Conservation (phyloP, 2,797 vertebrate species). For the Urocyon cinereoargenteus region DNA sequence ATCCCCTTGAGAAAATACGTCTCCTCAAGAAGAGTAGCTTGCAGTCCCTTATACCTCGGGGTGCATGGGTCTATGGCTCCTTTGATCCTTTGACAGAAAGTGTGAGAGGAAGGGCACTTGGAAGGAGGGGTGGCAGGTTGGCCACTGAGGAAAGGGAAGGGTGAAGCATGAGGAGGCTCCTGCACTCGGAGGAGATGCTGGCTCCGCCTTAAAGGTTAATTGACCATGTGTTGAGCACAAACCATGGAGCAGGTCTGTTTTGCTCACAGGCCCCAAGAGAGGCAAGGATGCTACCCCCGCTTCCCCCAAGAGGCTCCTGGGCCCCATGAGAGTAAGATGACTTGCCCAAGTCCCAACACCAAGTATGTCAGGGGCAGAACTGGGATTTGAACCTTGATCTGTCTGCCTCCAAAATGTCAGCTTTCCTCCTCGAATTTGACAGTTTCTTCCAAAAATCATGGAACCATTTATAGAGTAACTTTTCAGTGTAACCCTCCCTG, state of each 20-base stretch:
- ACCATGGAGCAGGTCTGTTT: rapidly evolving
- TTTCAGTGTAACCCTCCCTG: neutral
- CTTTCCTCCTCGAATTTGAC: neutral
- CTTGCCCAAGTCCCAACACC: neutral
- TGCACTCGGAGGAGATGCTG: rapidly evolving
- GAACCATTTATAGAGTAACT: neutral
- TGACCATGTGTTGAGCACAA: neutral
- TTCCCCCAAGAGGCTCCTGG: neutral
- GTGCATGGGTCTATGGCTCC: neutral
- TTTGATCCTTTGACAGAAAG: neutral
- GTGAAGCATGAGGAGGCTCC: neutral
- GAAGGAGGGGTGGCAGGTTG: neutral
- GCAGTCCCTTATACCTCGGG: neutral
- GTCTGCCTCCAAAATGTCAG: neutral
- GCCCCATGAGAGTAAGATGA: neutral
- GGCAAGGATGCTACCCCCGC: rapidly evolving
- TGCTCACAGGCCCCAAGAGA: neutral
- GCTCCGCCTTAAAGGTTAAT: neutral
- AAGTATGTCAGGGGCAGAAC: neutral
- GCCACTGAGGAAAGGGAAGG: neutral
- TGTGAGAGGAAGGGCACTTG: neutral
- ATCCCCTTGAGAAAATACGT: conserved; percentile 37
- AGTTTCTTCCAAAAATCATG: neutral
- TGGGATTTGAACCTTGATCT: neutral
- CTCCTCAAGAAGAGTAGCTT: neutral